These are phyloP conservation scores for Cepaea nemoralis DNA, from an alignment of 1,140 invertebrate genomes.

Conservation along the genomic window DNA sequence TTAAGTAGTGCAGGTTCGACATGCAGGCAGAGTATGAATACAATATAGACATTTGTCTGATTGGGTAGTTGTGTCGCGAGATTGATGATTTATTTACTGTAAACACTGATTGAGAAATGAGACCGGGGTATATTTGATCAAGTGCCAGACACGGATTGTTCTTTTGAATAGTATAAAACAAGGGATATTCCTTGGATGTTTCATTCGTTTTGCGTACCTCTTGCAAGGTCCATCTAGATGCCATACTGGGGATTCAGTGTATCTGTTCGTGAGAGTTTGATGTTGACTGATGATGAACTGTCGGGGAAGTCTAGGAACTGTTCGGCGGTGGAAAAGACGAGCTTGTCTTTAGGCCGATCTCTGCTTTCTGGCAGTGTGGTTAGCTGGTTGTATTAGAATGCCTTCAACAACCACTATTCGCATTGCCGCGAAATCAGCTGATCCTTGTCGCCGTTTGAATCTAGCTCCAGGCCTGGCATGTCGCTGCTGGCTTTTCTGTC, in stretches of 20 bases:
- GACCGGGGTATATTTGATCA: background rate
- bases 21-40: background rate
- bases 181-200: background rate
- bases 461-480: too few species aligned
- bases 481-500: too few species aligned
- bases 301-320: background rate
- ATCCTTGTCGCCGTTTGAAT: too few species aligned
- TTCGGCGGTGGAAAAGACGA: background rate
- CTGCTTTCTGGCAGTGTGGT: constrained; percentile 92
- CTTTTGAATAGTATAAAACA: background rate
- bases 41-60: background rate
- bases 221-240: too few species aligned
- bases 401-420: constrained; percentile 89
- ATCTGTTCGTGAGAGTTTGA: too few species aligned
- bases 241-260: too few species aligned
- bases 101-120: background rate
- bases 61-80: background rate
- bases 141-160: background rate
- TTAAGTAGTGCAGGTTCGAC: background rate
- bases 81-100: background rate
- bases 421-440: constrained; percentile 79
- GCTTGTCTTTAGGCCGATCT: constrained; percentile 29
- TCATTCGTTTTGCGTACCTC: background rate
- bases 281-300: too few species aligned
- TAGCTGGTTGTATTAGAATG: constrained; percentile 90